Evolutionary conservation across 2,888 invertebrate genomes (phyloP), one percentile per base, ranked within the genome.

Genomic region (Nasonia oneida): DNA sequence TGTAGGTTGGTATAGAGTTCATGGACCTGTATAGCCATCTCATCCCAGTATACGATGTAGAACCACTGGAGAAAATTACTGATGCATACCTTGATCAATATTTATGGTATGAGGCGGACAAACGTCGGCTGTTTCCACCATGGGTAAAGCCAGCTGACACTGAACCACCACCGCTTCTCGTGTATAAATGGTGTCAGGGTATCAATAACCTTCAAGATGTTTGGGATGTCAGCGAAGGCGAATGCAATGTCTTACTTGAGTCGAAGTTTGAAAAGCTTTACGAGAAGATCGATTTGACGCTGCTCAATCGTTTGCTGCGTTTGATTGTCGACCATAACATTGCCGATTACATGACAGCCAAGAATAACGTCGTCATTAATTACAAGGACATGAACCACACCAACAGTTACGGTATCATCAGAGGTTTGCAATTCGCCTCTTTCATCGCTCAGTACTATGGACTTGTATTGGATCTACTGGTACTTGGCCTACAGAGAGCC

Each of bases 381-480:
- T 99, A 99, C 94, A 99, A 99, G 95, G 99, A 99, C 93, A 99
- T 99, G 99, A 99, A 99, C 94, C 99, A 99, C 94, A 99, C 99
- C 0, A 99, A 99, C 96, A 99, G 99, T 90, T 99, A 99, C 93
- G 99, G 99, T 77, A 98, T 99, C 86, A 98, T 99, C 90, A 95
- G 99, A 79, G 99, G 99, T n/a, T 95, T 99, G 23, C 99, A 99
- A 94, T 99, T 99, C 94, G 98, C 99, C 0, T 99, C 99, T 0
- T 99, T 99, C 94, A 97, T 99, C 88, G 99, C 99, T 0, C 99
- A 99, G 94, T 99, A 99, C 94, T 99, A 99, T 93, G 99, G 99
- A 0, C 94, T 99, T 18, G 99, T 99, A 0, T 94, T 99, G 91
- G 99, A 99, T 94, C 94, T 99, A 84, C 94, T 99, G n/a, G 98